Base-by-base conservation (phyloP, 2,888 invertebrate genomes). In the Nysson spinosus region DNA sequence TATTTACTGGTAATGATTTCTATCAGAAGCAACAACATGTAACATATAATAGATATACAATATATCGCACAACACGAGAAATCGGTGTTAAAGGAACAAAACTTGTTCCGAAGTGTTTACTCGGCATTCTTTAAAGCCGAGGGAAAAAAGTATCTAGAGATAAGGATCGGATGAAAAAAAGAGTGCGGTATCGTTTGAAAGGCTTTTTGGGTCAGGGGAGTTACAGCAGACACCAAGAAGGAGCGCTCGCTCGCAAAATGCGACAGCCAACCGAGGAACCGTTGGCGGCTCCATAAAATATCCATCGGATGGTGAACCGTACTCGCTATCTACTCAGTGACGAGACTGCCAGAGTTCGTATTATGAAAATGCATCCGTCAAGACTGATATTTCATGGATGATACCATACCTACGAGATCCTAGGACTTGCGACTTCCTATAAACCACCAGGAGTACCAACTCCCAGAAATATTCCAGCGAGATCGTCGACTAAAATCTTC, bases 351-450 rank as follows among this genome's bases (percentile, higher is more conserved):
- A 3, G 56, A 54, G 69, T 49, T 54, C 62, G 46, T 62, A 72
- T 75, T 74, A 77, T 80, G 76, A 80, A 80, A 80, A 81, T 81
- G 77, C 75, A 79, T 75, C 74, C 78, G 72, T 77, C 79, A 73
- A 66, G 67, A 69, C 60, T 74, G 72, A 80, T 77, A 77, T 78
- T 76, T 81, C 74, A 77, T 72, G 66, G 60, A 64, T 56, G 74
- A 74, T 71, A 61, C 69, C 44, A 51, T 56, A 63, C 57, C 54
- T 43, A 54, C 60, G 69, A 56, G 65, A 69, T 60, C 40, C 39
- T 35, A 26, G 52, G 49, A 60, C 67, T 68, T 68, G 74, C 54
- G 75, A 68, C 20, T 43, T 12, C 4, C 54, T 62, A 51, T 74
- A 74, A 74, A 74, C 60, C 43, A 50, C 54, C 43, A 40, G 28